Evolutionary conservation across 2,113 vertebrate genomes (phyloP).

Genomic region (Sinocyclocheilus grahami): DNA sequence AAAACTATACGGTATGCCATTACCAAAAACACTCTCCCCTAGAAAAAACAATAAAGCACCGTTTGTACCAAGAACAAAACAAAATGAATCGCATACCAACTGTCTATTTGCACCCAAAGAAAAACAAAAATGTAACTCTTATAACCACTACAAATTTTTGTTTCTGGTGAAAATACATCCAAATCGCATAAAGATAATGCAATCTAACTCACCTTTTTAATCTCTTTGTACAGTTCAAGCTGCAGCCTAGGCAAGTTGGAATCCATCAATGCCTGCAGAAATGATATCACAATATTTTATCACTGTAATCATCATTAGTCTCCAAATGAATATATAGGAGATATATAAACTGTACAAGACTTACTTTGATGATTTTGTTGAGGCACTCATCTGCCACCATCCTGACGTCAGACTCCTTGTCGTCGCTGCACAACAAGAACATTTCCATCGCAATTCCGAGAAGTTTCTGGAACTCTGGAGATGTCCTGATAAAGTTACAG

Average conservation of each 20-base stretch:
- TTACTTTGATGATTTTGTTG: conserved; percentile 99
- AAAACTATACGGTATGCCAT: background rate
- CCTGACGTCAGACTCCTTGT: conserved; percentile 92
- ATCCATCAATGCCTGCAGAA: conserved; percentile 92
- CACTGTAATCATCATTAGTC: background rate
- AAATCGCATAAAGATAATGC: background rate
- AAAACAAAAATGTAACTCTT: background rate
- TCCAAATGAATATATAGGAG: background rate
- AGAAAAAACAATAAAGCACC: background rate
- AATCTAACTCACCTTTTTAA: conserved; percentile 87
- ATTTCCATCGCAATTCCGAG: conserved; percentile 98
- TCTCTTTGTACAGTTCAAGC: conserved; percentile 97
- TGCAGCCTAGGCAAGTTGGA: conserved; percentile 93
- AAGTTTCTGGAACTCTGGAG: conserved; percentile 96
- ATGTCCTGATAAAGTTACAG: conserved; percentile 81
- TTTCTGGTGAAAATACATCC: background rate
- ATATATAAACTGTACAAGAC: conserved; percentile 1
- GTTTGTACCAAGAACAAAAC: background rate
- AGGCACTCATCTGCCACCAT: conserved; percentile 99
- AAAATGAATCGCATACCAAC: background rate
- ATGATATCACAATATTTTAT: background rate
- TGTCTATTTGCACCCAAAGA: background rate
- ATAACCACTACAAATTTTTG: too few species aligned
- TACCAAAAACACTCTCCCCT: background rate
- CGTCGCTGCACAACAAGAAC: conserved; percentile 95